These are phyloP conservation scores for Lagocephalus sceleratus DNA, from an alignment of 2,797 vertebrate genomes.

Conservation along the genomic window DNA sequence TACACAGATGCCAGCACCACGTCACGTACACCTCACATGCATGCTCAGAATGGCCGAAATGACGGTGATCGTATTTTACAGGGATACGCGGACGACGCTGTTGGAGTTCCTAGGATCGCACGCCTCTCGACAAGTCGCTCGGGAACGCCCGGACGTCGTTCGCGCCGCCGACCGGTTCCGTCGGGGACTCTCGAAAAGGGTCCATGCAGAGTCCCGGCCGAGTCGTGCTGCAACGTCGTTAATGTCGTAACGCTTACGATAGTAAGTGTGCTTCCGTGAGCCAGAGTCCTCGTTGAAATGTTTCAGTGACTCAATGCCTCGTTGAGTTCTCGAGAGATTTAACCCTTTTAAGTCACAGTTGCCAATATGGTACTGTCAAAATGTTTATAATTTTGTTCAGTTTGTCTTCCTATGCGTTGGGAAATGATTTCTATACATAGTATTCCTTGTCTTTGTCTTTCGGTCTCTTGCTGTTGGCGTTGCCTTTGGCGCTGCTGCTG, in stretches of 20 bases:
- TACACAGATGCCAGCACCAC: constrained; percentile 80
- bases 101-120: constrained; percentile 76
- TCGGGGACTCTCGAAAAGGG: constrained; percentile 60
- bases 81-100: constrained; percentile 76
- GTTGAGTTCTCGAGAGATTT: constrained; percentile 70
- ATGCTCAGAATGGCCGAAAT: constrained; percentile 84
- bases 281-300: constrained; percentile 75
- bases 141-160: constrained; percentile 77
- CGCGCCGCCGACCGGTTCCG: constrained; percentile 73
- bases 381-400: constrained; percentile 64
- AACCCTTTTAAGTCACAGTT: constrained; percentile 73
- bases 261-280: constrained; percentile 65
- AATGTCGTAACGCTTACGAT: constrained; percentile 64
- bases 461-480: constrained; percentile 89
- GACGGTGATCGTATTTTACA: constrained; percentile 82
- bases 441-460: constrained; percentile 99
- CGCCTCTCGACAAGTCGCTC: constrained; percentile 85
- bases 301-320: constrained; percentile 76
- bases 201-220: constrained; percentile 45
- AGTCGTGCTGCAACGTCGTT: constrained; percentile 59
- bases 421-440: constrained; percentile 88
- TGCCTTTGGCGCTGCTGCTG: constrained; percentile 75
- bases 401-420: constrained; percentile 82
- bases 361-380: constrained; percentile 78
- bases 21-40: constrained; percentile 82